Conservation (phyloP, 1,140 invertebrate genomes). For the Lordiphosa collinella region DNA sequence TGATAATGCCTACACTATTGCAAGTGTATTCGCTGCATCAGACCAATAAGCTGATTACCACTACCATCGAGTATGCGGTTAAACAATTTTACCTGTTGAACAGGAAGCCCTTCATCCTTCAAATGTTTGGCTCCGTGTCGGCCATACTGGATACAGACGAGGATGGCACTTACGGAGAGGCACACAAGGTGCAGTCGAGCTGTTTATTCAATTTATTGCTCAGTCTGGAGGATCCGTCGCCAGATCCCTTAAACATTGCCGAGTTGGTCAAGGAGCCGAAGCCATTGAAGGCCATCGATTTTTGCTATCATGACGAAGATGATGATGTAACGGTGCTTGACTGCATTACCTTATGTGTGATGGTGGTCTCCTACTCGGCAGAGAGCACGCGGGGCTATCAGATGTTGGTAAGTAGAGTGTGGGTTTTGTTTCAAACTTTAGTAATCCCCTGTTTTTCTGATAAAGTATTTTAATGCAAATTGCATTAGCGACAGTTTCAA, state of each 20-base stretch:
- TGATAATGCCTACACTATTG: conserved; percentile 98
- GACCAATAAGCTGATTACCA: conserved; percentile 96
- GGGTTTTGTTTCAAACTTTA: no score
- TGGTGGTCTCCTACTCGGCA: conserved; percentile 98
- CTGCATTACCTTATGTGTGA: conserved; percentile 96
- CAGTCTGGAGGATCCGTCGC: conserved; percentile 94
- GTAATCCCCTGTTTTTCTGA: no score
- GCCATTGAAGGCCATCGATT: conserved; percentile 97
- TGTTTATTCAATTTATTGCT: conserved; percentile 95
- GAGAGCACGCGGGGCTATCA: conserved; percentile 97
- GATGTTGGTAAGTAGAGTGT: conserved; percentile 89
- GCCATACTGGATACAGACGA: conserved; percentile 97
- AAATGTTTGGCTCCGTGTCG: conserved; percentile 99
- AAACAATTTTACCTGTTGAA: conserved; percentile 99
- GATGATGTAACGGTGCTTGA: conserved; percentile 96
- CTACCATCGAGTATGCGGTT: conserved; percentile 97
- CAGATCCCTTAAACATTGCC: conserved; percentile 96
- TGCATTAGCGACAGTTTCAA: no score
- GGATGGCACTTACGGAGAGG: conserved; percentile 90
- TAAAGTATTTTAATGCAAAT: no score
- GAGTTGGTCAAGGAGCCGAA: conserved; percentile 97
- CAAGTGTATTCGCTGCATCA: conserved; percentile 99
- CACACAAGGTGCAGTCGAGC: conserved; percentile 94
- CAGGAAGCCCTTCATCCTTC: conserved; percentile 97
- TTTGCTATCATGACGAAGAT: conserved; percentile 97